phyloP scores from a whole-genome alignment of 2,888 invertebrate genomes.

The Lydus trimaculatus region DNA sequence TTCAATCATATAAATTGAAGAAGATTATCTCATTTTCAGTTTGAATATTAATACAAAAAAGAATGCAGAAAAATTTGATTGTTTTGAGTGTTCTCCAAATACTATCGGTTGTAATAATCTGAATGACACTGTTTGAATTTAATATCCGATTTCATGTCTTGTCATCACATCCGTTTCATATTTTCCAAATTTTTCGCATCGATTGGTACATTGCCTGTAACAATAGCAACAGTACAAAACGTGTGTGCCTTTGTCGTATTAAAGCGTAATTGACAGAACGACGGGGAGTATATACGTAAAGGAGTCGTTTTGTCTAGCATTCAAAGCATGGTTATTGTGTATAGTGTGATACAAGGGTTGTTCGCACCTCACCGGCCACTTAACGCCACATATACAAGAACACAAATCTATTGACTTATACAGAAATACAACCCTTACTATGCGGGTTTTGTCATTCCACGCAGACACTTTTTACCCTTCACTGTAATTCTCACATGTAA shows the following conservation, averaged over 20 bases:
- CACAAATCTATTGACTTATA: not conserved
- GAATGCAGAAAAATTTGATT: not conserved
- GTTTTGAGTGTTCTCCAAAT: not conserved
- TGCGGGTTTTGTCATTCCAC: slow-evolving; percentile 33
- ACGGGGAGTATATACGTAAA: slow-evolving; percentile 36
- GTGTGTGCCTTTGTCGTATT: slow-evolving; percentile 37
- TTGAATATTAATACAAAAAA: no score
- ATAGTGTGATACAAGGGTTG: slow-evolving; percentile 43
- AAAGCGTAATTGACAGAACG: slow-evolving; percentile 42
- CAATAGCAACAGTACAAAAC: not conserved
- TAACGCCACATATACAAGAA: slow-evolving; percentile 29
- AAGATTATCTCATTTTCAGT: not conserved
- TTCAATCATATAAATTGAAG: not conserved
- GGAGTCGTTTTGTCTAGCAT: slow-evolving; percentile 40
- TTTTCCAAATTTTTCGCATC: slow-evolving; percentile 33
- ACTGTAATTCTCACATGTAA: not conserved
- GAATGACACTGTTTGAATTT: not conserved
- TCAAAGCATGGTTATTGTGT: slow-evolving; percentile 42
- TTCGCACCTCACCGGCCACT: slow-evolving; percentile 47
- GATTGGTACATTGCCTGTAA: slow-evolving; percentile 22
- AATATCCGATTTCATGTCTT: not conserved
- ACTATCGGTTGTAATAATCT: not conserved
- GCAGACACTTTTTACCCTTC: slow-evolving; percentile 9
- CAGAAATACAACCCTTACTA: slow-evolving; percentile 14
- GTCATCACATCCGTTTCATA: slow-evolving; percentile 14